These are phyloP conservation scores for fruit fly (Drosophila melanogaster) DNA, from an alignment of 1,140 invertebrate species.

Conservation along the genomic window Release_6_plus_ISO1_MT NT_037436.4:4291501-4292000, in stretches of 20 bases:
- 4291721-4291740: conserved; percentile 97
- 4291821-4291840: conserved; percentile 46
- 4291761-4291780: conserved; percentile 98
- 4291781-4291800: conserved; percentile 88
- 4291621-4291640: conserved; percentile 38
- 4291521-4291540: conserved; percentile 94
- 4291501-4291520: conserved; percentile 70
- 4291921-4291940: conserved; percentile 98
- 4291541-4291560: conserved; percentile 97
- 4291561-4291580: conserved; percentile 96
- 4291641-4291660: neutral
- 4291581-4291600: conserved; percentile 98
- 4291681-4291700: conserved; percentile 84
- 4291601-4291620: conserved; percentile 90
- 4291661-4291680: neutral
- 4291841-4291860: conserved; percentile 40
- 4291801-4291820: conserved; percentile 79
- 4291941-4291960: conserved; percentile 87
- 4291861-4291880: conserved; percentile 89
- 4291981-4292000: conserved; percentile 99
- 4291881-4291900: conserved; percentile 99
- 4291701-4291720: conserved; percentile 97
- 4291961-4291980: conserved; percentile 90
- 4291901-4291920: conserved; percentile 96
- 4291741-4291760: conserved; percentile 97